Conservation (phyloP, 2,797 vertebrate genomes). For the Myotis planiceps region DNA sequence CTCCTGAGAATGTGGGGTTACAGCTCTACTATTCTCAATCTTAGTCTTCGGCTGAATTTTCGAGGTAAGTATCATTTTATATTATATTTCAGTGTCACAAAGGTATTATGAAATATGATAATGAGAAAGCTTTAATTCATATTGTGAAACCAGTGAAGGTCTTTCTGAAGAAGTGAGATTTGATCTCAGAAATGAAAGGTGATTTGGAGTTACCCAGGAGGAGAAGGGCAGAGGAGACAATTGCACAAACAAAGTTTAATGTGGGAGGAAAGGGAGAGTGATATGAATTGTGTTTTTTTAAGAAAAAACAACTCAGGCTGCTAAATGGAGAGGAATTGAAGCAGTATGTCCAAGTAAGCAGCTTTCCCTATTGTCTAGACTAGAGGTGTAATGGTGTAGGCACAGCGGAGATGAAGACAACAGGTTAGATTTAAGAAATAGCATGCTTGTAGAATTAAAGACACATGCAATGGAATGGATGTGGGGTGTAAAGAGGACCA, state of each 20-base stretch:
- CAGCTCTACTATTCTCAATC: neutral
- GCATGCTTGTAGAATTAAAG: neutral
- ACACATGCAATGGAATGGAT: neutral
- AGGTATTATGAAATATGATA: neutral
- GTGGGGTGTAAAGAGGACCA: neutral
- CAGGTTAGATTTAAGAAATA: neutral
- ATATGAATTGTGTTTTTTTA: neutral
- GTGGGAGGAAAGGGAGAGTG: neutral
- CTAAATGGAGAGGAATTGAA: neutral
- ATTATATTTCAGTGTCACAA: neutral
- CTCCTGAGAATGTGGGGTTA: neutral
- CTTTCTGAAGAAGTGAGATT: neutral
- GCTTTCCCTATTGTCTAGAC: neutral
- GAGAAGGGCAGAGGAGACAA: neutral
- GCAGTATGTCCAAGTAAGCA: neutral
- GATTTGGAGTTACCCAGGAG: neutral
- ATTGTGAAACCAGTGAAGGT: neutral
- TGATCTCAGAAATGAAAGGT: neutral
- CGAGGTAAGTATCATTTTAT: neutral
- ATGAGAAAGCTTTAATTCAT: constrained; percentile 17
- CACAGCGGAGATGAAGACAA: neutral
- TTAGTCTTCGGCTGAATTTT: neutral
- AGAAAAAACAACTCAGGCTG: neutral
- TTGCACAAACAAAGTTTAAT: neutral
- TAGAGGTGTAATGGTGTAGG: neutral